phyloP scores from a whole-genome alignment of 1,140 invertebrate species.

The Platorchestia sp. region DNA sequence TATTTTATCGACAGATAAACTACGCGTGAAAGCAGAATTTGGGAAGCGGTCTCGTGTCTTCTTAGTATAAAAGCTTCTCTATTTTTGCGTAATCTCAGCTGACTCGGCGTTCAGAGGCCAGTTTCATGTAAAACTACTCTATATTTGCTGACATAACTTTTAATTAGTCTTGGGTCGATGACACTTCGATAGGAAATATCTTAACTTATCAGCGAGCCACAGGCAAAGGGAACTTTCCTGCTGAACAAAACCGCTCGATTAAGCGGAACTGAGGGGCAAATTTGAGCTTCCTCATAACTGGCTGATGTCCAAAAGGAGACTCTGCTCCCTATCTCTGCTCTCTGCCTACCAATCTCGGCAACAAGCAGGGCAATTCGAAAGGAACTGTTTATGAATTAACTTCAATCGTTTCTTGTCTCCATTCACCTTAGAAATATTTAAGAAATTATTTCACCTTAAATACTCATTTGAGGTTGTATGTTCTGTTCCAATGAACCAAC shows the following conservation, averaged over 20 bases:
- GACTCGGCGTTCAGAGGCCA: neutral
- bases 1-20: too few relatives aligned
- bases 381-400: neutral
- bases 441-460: neutral
- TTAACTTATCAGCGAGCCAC: neutral
- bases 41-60: neutral
- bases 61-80: neutral
- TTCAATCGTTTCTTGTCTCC: neutral
- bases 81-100: neutral
- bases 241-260: slow-evolving; percentile 1
- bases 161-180: neutral
- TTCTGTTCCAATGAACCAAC: too few relatives aligned
- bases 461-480: too few relatives aligned
- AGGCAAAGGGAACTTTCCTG: neutral
- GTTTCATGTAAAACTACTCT: neutral
- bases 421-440: neutral
- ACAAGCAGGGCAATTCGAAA: neutral
- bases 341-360: slow-evolving; percentile 17
- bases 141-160: neutral
- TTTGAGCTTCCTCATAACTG: slow-evolving; percentile 23
- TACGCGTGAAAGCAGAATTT: neutral
- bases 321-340: neutral
- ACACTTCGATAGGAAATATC: neutral
- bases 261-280: slow-evolving; percentile 14
- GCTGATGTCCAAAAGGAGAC: slow-evolving; percentile 28